Conservation (phyloP, 2,888 invertebrate genomes). For the Chironomus riparius region DNA sequence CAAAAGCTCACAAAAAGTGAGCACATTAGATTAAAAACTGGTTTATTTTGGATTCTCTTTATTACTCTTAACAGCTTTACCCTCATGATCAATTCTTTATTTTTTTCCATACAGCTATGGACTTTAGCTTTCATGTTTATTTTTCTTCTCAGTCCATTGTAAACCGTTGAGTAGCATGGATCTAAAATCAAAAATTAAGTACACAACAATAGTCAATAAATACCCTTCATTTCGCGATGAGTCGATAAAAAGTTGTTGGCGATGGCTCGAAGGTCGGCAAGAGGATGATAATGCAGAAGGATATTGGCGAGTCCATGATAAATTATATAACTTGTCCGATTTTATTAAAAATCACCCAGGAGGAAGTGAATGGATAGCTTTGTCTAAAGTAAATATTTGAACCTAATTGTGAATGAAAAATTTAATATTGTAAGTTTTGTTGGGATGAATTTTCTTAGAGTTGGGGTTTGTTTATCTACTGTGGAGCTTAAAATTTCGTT, state of each 20-base stretch:
- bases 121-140: too few relatives aligned
- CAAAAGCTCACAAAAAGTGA: too few relatives aligned
- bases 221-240: slow-evolving; percentile 39
- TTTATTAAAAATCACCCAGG: slow-evolving; percentile 80
- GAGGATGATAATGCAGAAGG: slow-evolving; percentile 63
- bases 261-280: slow-evolving; percentile 57
- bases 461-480: too few relatives aligned
- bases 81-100: too few relatives aligned
- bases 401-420: neutral
- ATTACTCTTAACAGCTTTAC: too few relatives aligned
- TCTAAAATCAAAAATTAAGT: neutral
- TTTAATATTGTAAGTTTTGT: neutral
- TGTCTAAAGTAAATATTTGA: slow-evolving; percentile 49
- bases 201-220: slow-evolving; percentile 37
- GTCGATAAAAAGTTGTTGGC: slow-evolving; percentile 34
- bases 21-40: too few relatives aligned
- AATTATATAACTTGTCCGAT: slow-evolving; percentile 72
- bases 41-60: too few relatives aligned
- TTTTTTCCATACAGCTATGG: too few relatives aligned
- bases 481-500: too few relatives aligned
- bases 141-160: too few relatives aligned
- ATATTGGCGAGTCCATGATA: slow-evolving; percentile 68
- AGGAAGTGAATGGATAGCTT: slow-evolving; percentile 63
- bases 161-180: neutral
- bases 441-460: too few relatives aligned